Conservation (phyloP, 2,797 vertebrate genomes). For the Enteromius afrohamiltoni region DNA sequence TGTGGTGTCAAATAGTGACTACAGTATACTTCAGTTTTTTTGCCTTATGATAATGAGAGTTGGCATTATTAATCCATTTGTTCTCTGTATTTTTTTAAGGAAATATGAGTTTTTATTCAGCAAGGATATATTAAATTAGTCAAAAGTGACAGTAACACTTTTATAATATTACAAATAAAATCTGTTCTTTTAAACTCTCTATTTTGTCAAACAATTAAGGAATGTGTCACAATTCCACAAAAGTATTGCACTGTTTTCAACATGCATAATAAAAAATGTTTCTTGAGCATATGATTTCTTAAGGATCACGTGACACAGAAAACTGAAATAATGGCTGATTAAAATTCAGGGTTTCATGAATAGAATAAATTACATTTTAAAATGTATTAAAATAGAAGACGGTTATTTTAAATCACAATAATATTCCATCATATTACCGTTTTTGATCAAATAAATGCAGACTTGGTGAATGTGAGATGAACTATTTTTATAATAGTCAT, state of each 20-base stretch:
- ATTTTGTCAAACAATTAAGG: not conserved
- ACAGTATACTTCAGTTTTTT: not conserved
- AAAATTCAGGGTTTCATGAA: not conserved
- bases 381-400: not conserved
- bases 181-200: not conserved
- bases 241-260: not conserved
- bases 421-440: not conserved
- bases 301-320: not conserved
- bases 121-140: not conserved
- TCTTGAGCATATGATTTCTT: not conserved
- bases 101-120: not conserved
- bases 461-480: not conserved
- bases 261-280: not conserved
- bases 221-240: not conserved
- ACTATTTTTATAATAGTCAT: too few species aligned
- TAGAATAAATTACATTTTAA: not conserved
- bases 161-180: not conserved
- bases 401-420: not conserved
- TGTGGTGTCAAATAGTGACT: not conserved
- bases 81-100: not conserved
- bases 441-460: not conserved
- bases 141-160: not conserved
- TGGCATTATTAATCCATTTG: not conserved
- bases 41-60: not conserved
- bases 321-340: not conserved